Base-by-base conservation (phyloP, 2,888 invertebrate species). In the Thereva unica region DNA sequence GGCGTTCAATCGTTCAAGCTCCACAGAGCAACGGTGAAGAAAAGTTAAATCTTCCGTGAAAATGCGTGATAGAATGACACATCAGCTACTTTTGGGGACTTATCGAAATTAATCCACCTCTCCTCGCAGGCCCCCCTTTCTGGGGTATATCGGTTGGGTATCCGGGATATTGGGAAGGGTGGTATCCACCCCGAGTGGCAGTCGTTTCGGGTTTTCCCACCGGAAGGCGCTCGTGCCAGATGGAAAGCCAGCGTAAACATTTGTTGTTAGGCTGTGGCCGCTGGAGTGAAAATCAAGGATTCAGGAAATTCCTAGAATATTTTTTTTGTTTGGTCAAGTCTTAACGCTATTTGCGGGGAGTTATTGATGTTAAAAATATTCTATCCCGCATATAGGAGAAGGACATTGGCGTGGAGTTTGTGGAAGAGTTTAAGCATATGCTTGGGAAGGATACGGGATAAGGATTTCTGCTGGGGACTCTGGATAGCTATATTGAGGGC, bases 21-120 rank as follows among this genome's bases (percentile, higher is more conserved):
- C 38, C 38, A 38, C 53, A 37, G 37, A 53, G 44, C 42, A 42
- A 45, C 10, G 52, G 41, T 12, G 34, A 41, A n/a, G 52, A 37
- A 67, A 75, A 76, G 77, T 78, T 77, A 76, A 78, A 78, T 78
- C 77, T 77, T 76, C 74, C 75, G 77, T 76, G 76, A 78, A 72
- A 74, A 71, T 72, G 71, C 68, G 70, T 69, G 69, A 69, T 69
- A 67, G 70, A 71, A 72, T 71, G 72, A 70, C 68, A 68, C 70
- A 69, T 69, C 69, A 72, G 66, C 72, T 68, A 71, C 70, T 71
- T 71, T 65, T 56, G 50, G 38, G 56, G 45, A 59, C 67, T 69
- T 69, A 69, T 69, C 69, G 65, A 67, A 69, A 69, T 67, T 67
- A 69, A 69, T 69, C 67, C 53, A 66, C 44, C 44, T 42, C 44